phyloP scores from a whole-genome alignment of 2,888 invertebrate species.

The Mythimna impura region DNA sequence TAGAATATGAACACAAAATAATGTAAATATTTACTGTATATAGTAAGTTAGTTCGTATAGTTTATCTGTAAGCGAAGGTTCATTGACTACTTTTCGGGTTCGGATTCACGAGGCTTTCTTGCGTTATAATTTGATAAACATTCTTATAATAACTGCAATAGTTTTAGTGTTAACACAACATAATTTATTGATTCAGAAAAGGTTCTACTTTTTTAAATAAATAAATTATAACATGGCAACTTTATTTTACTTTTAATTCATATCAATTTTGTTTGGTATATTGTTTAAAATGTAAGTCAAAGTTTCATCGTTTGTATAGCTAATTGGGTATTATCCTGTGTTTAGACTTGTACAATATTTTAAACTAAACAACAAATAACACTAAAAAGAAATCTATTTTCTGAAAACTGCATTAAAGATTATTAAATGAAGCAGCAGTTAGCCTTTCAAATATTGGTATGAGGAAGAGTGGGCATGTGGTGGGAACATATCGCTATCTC shows the following conservation, averaged over 20 bases:
- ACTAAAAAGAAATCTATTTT: too few species aligned
- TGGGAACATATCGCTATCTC: too few species aligned
- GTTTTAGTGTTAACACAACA: conserved; percentile 8
- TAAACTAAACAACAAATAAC: too few species aligned
- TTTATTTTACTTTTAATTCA: conserved; percentile 32
- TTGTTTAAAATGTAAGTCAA: conserved; percentile 27
- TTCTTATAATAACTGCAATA: conserved; percentile 81
- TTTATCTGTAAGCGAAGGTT: conserved; percentile 37
- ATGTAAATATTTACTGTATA: conserved; percentile 60
- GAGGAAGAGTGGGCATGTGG: too few species aligned
- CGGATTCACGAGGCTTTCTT: conserved; percentile 61
- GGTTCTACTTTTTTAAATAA: conserved; percentile 26
- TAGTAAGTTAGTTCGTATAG: conserved; percentile 40
- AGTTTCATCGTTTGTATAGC: conserved; percentile 20
- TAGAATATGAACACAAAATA: conserved; percentile 34
- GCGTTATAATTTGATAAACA: conserved; percentile 74
- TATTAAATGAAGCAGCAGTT: too few species aligned
- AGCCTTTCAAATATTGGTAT: too few species aligned
- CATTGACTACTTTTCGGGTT: conserved; percentile 46
- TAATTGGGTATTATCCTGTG: neutral
- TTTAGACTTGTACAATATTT: too few species aligned
- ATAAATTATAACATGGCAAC: conserved; percentile 41
- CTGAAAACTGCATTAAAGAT: too few species aligned
- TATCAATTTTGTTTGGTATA: conserved; percentile 51
- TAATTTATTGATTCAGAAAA: conserved; percentile 29